Percentiles rank a stretch among this genome's conserved stretches.
phyloP scores from a whole-genome alignment of 2,113 vertebrate genomes.

The Balaeniceps rex region DNA sequence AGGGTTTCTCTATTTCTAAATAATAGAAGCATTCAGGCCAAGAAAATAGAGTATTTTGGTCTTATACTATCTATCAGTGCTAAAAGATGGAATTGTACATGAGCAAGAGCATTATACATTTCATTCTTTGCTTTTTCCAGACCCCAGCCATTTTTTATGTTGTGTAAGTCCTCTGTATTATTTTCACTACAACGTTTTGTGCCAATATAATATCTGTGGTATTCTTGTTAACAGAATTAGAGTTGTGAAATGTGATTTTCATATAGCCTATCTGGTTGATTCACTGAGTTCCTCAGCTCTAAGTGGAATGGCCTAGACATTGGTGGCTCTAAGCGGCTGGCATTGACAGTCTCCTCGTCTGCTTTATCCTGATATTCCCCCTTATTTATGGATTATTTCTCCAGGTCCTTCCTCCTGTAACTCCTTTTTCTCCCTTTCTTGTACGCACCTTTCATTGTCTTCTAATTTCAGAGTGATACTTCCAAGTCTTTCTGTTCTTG shows the following conservation, averaged over 20 bases:
- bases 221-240: neutral
- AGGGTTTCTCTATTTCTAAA: neutral
- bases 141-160: neutral
- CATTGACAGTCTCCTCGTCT: neutral
- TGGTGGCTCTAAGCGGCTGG: neutral
- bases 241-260: neutral
- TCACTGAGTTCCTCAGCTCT: neutral
- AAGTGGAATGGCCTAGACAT: neutral
- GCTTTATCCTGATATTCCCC: neutral
- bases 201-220: neutral
- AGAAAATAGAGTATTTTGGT: neutral
- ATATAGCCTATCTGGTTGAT: neutral
- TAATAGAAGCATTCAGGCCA: neutral
- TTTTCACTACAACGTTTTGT: neutral
- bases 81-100: neutral
- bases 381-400: neutral
- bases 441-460: neutral
- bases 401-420: neutral
- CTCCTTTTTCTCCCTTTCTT: neutral
- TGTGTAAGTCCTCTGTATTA: neutral
- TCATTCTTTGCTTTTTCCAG: neutral
- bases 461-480: neutral
- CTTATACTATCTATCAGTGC: neutral
- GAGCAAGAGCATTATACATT: neutral
- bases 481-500: neutral